phyloP scores from a whole-genome alignment of 2,888 invertebrate species.

The Flexamia atlantica region DNA sequence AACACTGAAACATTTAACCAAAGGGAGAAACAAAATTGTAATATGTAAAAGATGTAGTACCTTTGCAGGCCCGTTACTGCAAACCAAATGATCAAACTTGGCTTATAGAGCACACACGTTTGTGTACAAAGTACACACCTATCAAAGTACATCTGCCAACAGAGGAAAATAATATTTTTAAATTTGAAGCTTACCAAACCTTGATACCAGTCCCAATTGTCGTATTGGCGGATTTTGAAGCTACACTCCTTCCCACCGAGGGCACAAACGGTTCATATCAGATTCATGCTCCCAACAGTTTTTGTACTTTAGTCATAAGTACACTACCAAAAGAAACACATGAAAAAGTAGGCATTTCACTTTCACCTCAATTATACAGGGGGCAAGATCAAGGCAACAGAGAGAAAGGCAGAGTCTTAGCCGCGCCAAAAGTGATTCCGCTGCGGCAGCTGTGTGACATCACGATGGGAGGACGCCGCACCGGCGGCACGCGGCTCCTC shows the following conservation, averaged over 20 bases:
- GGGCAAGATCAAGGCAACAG: too few species aligned
- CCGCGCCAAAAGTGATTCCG: too few species aligned
- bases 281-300: constrained; percentile 2
- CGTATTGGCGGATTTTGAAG: background rate
- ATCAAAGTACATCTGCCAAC: background rate
- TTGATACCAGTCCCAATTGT: background rate
- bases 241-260: background rate
- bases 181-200: background rate
- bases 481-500: too few species aligned
- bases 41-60: background rate
- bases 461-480: too few species aligned
- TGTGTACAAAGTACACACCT: background rate
- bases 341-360: background rate
- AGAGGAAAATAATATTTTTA: background rate
- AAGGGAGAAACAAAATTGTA: background rate
- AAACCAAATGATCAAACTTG: background rate
- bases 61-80: background rate
- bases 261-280: background rate
- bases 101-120: too few species aligned
- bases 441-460: too few species aligned
- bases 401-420: too few species aligned
- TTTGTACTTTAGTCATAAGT: background rate
- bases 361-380: too few species aligned
- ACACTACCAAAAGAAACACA: background rate
- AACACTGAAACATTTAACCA: too few species aligned